Base-by-base conservation (phyloP, 2,113 vertebrate genomes). In the Callaeas wilsoni region DNA sequence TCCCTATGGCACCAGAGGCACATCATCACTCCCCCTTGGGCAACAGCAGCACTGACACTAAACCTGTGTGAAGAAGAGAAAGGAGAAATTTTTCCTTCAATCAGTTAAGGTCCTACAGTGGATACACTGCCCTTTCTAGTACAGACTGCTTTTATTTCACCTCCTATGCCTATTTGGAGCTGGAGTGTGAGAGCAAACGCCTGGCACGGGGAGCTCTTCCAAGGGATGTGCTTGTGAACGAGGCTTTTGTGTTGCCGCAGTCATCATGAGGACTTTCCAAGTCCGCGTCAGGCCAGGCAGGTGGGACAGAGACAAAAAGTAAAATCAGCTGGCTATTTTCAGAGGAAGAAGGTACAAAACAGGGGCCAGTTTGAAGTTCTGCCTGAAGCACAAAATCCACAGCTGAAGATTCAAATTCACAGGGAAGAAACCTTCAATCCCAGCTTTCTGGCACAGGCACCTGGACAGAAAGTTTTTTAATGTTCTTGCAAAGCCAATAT, bases 181-280 rank as follows among this genome's bases (percentile, higher is more conserved):
- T 67, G 42, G 17, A 64, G 9, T 3, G 1, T 46, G 74, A 90
- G 7, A 71, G 33, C 35, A 55, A 59, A 74, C 0, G 1, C 35
- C 20, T 59, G 57, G 30, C 0, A 0, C 50, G 30, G 10, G 10
- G 12, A 77, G 9, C 18, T 73, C 39, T 84, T 64, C 60, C 62
- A 73, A 41, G 42, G 1, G 3, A 76, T 0, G 0, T 17, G 47
- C 56, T 81, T 1, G 0, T 1, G 13, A 44, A 29, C 0, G 1
- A 63, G 37, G 47, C 33, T 52, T 71, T 33, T 60, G 44, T 55
- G 33, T 19, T 35, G 33, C 63, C 64, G 44, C 35, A 80, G 42
- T 26, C 3, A 1, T 21, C 44, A 12, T 1, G 4, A 73, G 10
- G 20, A 21, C 44, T 71, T 69, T 89, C 41, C 63, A 77, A 86